These are phyloP conservation scores for Python bivittatus DNA, from an alignment of 2,113 vertebrate species.

Conservation along the genomic window DNA sequence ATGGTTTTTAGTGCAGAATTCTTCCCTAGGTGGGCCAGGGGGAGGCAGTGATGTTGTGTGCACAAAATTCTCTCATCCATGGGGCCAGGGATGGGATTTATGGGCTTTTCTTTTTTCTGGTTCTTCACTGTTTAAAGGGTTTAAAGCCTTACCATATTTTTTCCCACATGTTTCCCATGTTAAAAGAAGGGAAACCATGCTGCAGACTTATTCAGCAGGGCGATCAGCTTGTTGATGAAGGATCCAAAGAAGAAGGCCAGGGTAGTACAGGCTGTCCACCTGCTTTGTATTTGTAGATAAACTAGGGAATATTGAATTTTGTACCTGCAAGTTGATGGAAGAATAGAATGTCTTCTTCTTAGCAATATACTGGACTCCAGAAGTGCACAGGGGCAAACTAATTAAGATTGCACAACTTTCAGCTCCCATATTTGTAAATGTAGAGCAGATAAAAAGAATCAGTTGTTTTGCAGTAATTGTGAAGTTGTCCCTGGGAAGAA, in stretches of 20 bases:
- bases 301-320: background rate
- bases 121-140: background rate
- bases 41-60: background rate
- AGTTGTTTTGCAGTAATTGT: background rate
- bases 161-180: background rate
- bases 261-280: background rate
- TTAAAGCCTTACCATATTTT: background rate
- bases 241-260: background rate
- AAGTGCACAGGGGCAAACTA: background rate
- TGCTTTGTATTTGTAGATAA: background rate
- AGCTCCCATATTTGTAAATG: background rate
- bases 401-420: background rate
- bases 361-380: background rate
- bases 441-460: constrained; percentile 2
- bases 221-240: background rate
- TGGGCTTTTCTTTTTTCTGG: background rate
- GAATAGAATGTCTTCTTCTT: background rate
- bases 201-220: background rate
- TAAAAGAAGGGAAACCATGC: background rate
- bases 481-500: background rate
- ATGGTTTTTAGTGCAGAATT: background rate
- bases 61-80: background rate
- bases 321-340: background rate
- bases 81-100: background rate
- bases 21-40: background rate